phyloP scores from a whole-genome alignment of 1,140 invertebrate genomes.

The Bombyx mandarina region DNA sequence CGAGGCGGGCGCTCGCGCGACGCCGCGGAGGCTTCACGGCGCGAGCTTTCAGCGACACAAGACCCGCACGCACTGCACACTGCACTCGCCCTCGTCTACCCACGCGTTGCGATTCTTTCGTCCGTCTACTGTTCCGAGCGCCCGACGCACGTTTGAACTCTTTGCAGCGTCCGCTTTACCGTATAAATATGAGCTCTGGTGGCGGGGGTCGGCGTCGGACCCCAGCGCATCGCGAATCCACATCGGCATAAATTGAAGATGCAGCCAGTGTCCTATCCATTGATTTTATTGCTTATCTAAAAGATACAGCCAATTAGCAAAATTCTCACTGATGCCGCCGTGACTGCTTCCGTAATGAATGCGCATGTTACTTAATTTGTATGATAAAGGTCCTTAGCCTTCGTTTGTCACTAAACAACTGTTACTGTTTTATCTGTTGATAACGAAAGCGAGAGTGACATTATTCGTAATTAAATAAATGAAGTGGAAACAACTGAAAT shows the following conservation, averaged over 20 bases:
- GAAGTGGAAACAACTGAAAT: no score
- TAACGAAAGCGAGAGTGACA: no score
- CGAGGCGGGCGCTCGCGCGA: slow-evolving; percentile 53
- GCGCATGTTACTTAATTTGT: slow-evolving; percentile 29
- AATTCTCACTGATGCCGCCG: slow-evolving; percentile 40
- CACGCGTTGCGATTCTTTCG: slow-evolving; percentile 60
- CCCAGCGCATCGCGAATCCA: slow-evolving; percentile 62
- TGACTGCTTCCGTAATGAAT: slow-evolving; percentile 44
- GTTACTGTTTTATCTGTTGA: no score
- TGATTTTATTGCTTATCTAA: slow-evolving; percentile 66
- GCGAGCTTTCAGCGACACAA: slow-evolving; percentile 67
- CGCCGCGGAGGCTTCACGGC: slow-evolving; percentile 61
- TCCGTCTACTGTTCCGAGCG: slow-evolving; percentile 65
- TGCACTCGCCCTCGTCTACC: slow-evolving; percentile 65
- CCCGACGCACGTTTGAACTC: slow-evolving; percentile 68
- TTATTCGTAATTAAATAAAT: no score
- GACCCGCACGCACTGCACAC: slow-evolving; percentile 68
- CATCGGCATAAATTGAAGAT: slow-evolving; percentile 66
- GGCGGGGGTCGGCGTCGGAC: slow-evolving; percentile 60
- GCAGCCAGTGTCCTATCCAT: slow-evolving; percentile 63
- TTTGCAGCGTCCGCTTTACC: slow-evolving; percentile 60
- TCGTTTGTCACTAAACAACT: background rate
- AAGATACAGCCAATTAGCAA: slow-evolving; percentile 63
- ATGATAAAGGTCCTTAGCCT: slow-evolving; percentile 16
- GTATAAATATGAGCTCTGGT: slow-evolving; percentile 68